Conservation (phyloP, 1,140 invertebrate species). For the Neodiprion fabricii region DNA sequence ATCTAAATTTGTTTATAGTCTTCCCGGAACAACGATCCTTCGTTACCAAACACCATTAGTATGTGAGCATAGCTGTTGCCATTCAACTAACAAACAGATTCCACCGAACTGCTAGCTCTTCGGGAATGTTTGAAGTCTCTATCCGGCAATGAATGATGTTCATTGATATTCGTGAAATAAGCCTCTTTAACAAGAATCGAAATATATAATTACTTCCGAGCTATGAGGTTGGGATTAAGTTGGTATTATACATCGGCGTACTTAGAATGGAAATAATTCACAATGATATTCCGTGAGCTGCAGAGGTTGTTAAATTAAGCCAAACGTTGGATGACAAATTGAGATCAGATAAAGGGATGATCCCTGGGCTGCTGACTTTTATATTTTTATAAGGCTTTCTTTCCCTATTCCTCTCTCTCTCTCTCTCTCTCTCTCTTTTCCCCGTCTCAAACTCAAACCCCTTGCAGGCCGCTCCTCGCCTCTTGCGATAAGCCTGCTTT, state of each 20-base stretch:
- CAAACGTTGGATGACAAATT: constrained; percentile 47
- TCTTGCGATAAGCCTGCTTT: not conserved
- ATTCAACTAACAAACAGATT: no score
- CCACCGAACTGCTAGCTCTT: no score
- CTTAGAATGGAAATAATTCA: constrained; percentile 17
- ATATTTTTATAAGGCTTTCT: constrained; percentile 48
- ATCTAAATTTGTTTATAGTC: no score
- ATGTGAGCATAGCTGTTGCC: no score
- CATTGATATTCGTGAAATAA: no score
- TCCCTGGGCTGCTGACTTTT: constrained; percentile 53
- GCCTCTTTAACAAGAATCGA: no score
- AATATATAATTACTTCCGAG: not conserved
- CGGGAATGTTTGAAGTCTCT: no score
- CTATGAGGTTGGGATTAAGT: not conserved
- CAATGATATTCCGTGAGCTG: constrained; percentile 24
- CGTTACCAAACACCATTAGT: no score
- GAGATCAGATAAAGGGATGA: constrained; percentile 56
- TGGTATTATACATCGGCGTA: not conserved
- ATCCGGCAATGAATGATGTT: no score
- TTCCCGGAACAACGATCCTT: no score
- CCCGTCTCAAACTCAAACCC: constrained; percentile 17
- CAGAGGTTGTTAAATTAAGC: constrained; percentile 43
- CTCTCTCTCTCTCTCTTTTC: constrained; percentile 11
- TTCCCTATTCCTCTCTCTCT: constrained; percentile 11
- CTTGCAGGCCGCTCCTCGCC: not conserved